Evolutionary conservation across 2,113 vertebrate genomes (phyloP), one percentile per base, ranked within the genome.

Genomic region (Muntiacus muntjak): DNA sequence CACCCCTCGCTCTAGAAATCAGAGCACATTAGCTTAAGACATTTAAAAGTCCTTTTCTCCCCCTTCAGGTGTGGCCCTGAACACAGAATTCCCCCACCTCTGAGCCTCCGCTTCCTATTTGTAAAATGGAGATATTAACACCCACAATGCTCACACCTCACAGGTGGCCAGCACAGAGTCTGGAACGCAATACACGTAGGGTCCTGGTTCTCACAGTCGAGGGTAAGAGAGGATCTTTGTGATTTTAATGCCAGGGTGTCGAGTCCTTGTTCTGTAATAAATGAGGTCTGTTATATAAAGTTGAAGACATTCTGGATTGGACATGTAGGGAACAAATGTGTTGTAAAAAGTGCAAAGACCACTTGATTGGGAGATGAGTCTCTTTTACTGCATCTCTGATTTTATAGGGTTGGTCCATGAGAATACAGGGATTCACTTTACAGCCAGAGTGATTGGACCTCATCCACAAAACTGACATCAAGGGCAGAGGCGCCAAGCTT

Each of bases 1-100:
- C n/a, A 3, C 52, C 7, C 17, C 40, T 19, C 2, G 0, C 40
- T 57, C 19, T 23, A 1, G 7, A 71, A 36, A 10, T 5, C 3
- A 4, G 67, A 36, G 88, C 1, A 0, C 1, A 2, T 33, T 30
- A 43, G 43, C 50, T 62, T 3, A 6, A 54, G 64, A 6, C 28
- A 0, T 23, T 26, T 58, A 3, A 50, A 55, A 19, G 25, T 17
- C 43, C 13, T 11, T 16, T 47, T 28, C 57, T 19, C 0, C 9
- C 3, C 54, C 7, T 13, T 40, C 16, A n/a, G 43, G 7, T 26
- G 4, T 30, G 40, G 54, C 5, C 67, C 67, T 43, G 43, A 58
- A 50, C 40, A 0, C 57, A 1, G 4, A 1, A 5, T 60, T 16
- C 50, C 62, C 45, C 45, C 54, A 8, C 55, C 10, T 71, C 57